These are phyloP conservation scores for Sesia bembeciformis DNA, from an alignment of 2,888 invertebrate genomes.

Conservation along the genomic window DNA sequence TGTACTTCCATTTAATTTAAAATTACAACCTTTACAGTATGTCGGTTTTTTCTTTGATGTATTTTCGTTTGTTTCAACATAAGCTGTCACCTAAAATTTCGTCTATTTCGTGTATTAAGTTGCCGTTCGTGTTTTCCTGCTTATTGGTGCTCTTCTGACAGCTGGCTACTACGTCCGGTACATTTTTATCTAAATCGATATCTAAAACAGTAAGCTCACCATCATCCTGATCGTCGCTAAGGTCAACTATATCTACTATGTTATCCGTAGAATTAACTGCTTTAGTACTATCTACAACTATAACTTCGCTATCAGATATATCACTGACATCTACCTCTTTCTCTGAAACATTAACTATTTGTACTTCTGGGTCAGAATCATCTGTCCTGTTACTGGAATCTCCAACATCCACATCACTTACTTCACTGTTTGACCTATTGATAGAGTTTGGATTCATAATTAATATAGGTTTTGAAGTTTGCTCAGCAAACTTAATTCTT, in stretches of 20 bases:
- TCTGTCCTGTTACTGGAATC: slow-evolving; percentile 24
- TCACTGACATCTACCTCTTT: slow-evolving; percentile 27
- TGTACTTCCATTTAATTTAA: no score
- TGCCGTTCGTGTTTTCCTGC: slow-evolving; percentile 24
- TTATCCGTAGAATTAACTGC: slow-evolving; percentile 23
- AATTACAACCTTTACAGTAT: no score
- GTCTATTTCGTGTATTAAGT: slow-evolving; percentile 40
- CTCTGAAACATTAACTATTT: slow-evolving; percentile 48
- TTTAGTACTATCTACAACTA: slow-evolving; percentile 41
- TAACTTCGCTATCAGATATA: slow-evolving; percentile 38
- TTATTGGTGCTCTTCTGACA: slow-evolving; percentile 36
- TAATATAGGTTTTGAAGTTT: slow-evolving; percentile 44
- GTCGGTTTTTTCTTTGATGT: no score
- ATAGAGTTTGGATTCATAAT: slow-evolving; percentile 39
- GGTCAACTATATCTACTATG: slow-evolving; percentile 44
- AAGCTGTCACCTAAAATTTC: slow-evolving; percentile 41
- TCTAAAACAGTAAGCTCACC: slow-evolving; percentile 33
- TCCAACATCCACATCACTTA: slow-evolving; percentile 20
- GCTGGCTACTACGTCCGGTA: slow-evolving; percentile 64
- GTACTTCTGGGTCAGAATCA: slow-evolving; percentile 58
- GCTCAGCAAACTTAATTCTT: slow-evolving; percentile 45
- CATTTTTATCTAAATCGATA: slow-evolving; percentile 43
- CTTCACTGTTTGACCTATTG: slow-evolving; percentile 20
- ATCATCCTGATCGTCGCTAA: slow-evolving; percentile 50
- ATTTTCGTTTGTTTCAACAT: slow-evolving; percentile 23